These are phyloP conservation scores for Ovis canadensis DNA, from an alignment of 2,113 vertebrate genomes.

Conservation along the genomic window DNA sequence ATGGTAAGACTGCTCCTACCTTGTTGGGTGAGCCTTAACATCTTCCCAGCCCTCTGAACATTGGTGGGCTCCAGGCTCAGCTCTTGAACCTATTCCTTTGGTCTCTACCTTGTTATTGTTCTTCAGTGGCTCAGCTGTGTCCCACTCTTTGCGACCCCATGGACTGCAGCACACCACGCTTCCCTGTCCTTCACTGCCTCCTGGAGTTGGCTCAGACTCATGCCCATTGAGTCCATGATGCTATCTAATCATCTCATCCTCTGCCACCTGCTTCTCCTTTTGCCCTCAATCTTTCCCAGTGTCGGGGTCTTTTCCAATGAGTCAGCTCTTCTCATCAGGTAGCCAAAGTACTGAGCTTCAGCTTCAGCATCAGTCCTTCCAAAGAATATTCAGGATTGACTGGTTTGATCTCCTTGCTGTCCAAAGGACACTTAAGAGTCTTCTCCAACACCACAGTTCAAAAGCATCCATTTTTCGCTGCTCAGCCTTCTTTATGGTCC, in stretches of 20 bases:
- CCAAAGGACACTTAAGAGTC: background rate
- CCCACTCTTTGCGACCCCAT: fast-evolving
- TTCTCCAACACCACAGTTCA: background rate
- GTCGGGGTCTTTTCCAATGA: background rate
- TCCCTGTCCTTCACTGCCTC: background rate
- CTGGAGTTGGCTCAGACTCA: background rate
- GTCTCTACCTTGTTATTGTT: background rate
- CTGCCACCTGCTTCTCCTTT: background rate
- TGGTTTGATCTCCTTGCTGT: background rate
- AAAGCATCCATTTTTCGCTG: background rate
- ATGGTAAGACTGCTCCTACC: background rate
- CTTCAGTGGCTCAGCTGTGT: background rate
- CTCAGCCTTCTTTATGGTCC: background rate
- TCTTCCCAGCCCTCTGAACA: background rate
- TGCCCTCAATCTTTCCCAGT: background rate
- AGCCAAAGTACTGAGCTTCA: background rate
- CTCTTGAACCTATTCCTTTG: background rate
- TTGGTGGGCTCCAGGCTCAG: background rate
- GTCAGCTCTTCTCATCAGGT: background rate
- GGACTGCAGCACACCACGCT: background rate
- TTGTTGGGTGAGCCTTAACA: background rate
- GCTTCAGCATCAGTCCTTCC: background rate
- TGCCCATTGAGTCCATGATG: background rate
- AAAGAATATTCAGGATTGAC: background rate
- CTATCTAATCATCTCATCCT: background rate